Conservation (phyloP, 2,797 vertebrate species). For the Falco novaeseelandiae region DNA sequence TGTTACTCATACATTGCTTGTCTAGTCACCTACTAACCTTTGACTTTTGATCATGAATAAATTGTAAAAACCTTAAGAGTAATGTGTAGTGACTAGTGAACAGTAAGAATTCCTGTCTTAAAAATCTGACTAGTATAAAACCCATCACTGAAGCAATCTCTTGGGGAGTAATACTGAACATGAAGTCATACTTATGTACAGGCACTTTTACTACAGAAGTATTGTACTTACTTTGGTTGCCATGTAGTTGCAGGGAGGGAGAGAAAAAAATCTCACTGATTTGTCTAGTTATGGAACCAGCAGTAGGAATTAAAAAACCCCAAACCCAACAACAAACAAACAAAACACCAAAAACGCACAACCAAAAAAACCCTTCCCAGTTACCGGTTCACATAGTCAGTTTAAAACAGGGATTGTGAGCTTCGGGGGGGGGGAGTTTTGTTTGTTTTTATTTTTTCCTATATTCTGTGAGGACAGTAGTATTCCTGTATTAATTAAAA, state of each 20-base stretch:
- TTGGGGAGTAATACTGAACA: neutral
- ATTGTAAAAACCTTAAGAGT: neutral
- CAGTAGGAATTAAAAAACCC: neutral
- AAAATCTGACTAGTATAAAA: neutral
- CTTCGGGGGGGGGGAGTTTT: neutral
- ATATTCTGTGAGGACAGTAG: neutral
- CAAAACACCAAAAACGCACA: neutral
- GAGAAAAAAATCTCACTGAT: neutral
- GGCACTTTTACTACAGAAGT: neutral
- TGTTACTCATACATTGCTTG: neutral
- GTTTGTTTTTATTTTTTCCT: neutral
- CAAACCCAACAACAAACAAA: neutral
- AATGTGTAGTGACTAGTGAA: neutral
- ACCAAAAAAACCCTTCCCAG: neutral
- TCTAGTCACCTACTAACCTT: neutral
- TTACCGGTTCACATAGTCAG: neutral
- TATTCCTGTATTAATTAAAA: neutral
- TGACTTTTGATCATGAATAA: neutral
- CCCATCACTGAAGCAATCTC: neutral
- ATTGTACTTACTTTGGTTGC: neutral
- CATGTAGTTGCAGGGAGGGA: neutral
- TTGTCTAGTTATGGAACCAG: neutral
- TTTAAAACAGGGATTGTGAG: neutral
- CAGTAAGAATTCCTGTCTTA: neutral
- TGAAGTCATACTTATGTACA: neutral